Conservation (phyloP, 1,140 invertebrate species). For the Berghia stephanieae region DNA sequence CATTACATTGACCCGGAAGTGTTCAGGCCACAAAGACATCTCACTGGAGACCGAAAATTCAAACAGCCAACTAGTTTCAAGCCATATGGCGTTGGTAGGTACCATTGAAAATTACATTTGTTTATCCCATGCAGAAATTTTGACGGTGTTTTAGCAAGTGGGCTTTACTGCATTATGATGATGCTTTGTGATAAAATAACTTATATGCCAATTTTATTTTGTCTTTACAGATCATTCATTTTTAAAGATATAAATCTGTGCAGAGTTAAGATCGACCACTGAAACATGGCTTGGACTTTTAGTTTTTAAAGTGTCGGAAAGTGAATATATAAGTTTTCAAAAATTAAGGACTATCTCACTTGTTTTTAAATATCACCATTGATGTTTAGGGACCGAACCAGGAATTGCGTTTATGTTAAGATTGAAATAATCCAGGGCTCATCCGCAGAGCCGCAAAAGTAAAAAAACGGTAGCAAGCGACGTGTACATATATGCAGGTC, state of each 20-base stretch:
- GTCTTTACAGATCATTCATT: neutral
- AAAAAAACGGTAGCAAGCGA: too few species aligned
- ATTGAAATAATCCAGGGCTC: too few species aligned
- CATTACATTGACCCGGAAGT: constrained; percentile 34
- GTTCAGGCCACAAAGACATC: constrained; percentile 36
- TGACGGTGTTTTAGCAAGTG: neutral
- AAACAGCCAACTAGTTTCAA: constrained; percentile 25
- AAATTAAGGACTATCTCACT: too few species aligned
- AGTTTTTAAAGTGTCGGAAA: too few species aligned
- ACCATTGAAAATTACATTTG: neutral
- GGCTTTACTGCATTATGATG: neutral
- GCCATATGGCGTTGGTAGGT: constrained; percentile 41
- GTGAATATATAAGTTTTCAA: too few species aligned
- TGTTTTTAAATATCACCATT: too few species aligned
- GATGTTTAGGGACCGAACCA: too few species aligned
- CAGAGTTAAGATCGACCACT: too few species aligned
- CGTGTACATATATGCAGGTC: too few species aligned
- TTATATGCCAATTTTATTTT: neutral
- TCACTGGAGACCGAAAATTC: constrained; percentile 27
- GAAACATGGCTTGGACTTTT: too few species aligned
- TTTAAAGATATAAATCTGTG: neutral
- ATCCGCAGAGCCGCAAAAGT: too few species aligned
- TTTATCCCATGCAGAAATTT: neutral
- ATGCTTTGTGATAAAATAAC: neutral
- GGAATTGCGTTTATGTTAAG: too few species aligned